Evolutionary conservation across 37 sponge, comb jelly and placozoan genomes (phyloP).

Genomic region (Agelas oroides): DNA sequence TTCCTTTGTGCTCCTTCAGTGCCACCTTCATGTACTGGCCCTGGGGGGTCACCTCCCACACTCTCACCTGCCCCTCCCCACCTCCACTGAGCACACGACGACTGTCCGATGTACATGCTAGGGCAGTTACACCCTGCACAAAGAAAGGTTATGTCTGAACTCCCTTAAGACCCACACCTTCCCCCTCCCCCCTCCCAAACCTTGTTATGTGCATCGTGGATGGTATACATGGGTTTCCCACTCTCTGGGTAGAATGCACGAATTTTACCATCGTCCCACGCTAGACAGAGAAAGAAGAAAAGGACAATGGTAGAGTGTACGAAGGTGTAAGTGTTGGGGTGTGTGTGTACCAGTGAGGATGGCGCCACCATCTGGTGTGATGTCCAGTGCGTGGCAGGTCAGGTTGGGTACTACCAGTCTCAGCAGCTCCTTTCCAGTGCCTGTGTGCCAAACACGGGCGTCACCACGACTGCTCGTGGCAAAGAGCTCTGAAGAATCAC

Average conservation of each 20-base stretch:
- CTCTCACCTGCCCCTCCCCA: slow-evolving; percentile 98
- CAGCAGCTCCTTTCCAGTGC: slow-evolving; percentile 90
- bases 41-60: slow-evolving; percentile 85
- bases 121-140: slow-evolving; percentile 92
- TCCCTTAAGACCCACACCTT: too few species aligned
- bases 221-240: slow-evolving; percentile 89
- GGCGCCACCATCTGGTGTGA: slow-evolving; percentile 90
- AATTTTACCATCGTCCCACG: slow-evolving; percentile 99
- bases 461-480: slow-evolving; percentile 94
- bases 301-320: neutral
- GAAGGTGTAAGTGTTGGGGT: neutral
- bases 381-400: slow-evolving; percentile 84
- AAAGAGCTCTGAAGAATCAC: slow-evolving; percentile 89
- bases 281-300: slow-evolving; percentile 44
- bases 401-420: slow-evolving; percentile 88
- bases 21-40: slow-evolving; percentile 86
- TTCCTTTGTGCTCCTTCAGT: slow-evolving; percentile 97
- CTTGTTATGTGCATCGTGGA: slow-evolving; percentile 97
- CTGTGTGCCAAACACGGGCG: slow-evolving; percentile 95
- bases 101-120: slow-evolving; percentile 82
- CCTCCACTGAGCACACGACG: slow-evolving; percentile 92
- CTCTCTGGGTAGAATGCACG: slow-evolving; percentile 90
- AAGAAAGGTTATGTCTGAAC: neutral
- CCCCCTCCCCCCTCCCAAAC: too few species aligned
- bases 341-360: slow-evolving; percentile 85